Evolutionary conservation across 2,797 vertebrate genomes (phyloP).

Genomic region (Argya squamiceps): DNA sequence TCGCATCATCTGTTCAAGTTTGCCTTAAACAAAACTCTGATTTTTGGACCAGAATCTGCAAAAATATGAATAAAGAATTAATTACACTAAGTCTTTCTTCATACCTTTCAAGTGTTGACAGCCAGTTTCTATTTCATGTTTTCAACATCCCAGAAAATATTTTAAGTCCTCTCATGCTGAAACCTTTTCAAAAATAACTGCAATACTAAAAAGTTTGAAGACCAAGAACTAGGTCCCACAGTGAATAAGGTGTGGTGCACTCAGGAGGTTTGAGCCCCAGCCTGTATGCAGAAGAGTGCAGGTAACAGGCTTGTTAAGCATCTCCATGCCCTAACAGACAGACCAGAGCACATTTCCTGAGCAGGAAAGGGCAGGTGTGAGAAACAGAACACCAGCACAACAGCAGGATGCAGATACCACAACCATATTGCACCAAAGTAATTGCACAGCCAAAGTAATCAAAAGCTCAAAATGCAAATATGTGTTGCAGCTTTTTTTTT

Average conservation of each 20-base stretch:
- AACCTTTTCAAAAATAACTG: background rate
- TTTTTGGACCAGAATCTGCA: slow-evolving; percentile 64
- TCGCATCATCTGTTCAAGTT: slow-evolving; percentile 85
- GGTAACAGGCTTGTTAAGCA: background rate
- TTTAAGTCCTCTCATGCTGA: background rate
- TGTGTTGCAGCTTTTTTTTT: background rate
- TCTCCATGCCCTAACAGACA: background rate
- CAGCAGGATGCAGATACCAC: background rate
- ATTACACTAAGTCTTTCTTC: slow-evolving; percentile 43
- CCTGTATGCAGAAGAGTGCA: background rate
- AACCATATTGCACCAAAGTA: background rate
- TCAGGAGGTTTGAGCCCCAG: background rate
- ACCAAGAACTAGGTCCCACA: background rate
- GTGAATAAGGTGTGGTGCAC: background rate
- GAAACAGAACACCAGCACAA: background rate
- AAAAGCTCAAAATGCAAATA: background rate
- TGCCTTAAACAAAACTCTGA: slow-evolving; percentile 75
- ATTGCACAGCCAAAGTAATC: background rate
- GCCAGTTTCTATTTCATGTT: background rate
- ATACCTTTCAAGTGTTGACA: slow-evolving; percentile 34
- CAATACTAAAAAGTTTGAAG: background rate
- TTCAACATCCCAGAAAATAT: background rate
- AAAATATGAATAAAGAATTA: slow-evolving; percentile 69
- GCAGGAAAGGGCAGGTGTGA: background rate
- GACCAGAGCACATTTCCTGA: background rate